Evolutionary conservation across 2,113 vertebrate genomes (phyloP).

Genomic region (Megaleporinus macrocephalus): DNA sequence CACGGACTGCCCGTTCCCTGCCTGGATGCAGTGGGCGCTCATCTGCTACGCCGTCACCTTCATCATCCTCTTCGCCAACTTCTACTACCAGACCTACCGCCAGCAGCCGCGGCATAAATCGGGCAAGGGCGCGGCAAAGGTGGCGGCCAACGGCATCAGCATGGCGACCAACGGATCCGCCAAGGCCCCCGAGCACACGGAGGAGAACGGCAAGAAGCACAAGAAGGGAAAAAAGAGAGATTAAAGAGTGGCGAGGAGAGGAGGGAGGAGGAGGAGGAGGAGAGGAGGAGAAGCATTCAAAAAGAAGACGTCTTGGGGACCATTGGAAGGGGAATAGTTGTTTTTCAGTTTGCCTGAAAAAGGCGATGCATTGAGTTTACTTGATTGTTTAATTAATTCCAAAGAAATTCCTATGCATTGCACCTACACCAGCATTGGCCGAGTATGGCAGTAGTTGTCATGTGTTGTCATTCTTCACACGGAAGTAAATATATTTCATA

Average conservation of each 20-base stretch:
- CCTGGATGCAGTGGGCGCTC: slow-evolving; percentile 99
- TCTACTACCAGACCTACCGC: slow-evolving; percentile 96
- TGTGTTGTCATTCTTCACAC: neutral
- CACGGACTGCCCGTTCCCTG: slow-evolving; percentile 94
- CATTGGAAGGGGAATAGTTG: neutral
- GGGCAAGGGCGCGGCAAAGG: slow-evolving; percentile 79
- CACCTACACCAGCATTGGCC: neutral
- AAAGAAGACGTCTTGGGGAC: slow-evolving; percentile 1
- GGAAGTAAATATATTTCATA: neutral
- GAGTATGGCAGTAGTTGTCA: no score
- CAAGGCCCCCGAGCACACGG: slow-evolving; percentile 79
- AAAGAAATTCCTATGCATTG: no score
- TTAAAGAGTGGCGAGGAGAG: slow-evolving; percentile 77
- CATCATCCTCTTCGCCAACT: slow-evolving; percentile 96
- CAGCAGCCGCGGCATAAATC: slow-evolving; percentile 79
- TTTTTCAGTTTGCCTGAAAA: neutral
- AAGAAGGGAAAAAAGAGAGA: slow-evolving; percentile 82
- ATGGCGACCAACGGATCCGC: slow-evolving; percentile 82
- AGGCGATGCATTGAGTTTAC: neutral
- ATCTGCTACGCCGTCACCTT: slow-evolving; percentile 94
- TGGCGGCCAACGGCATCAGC: slow-evolving; percentile 78
- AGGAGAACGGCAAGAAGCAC: slow-evolving; percentile 85
- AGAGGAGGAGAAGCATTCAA: slow-evolving; percentile 33
- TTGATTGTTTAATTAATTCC: no score
- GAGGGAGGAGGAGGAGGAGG: slow-evolving; percentile 43